phyloP scores from a whole-genome alignment of 2,113 vertebrate species.

The Neopipo cinnamomea region DNA sequence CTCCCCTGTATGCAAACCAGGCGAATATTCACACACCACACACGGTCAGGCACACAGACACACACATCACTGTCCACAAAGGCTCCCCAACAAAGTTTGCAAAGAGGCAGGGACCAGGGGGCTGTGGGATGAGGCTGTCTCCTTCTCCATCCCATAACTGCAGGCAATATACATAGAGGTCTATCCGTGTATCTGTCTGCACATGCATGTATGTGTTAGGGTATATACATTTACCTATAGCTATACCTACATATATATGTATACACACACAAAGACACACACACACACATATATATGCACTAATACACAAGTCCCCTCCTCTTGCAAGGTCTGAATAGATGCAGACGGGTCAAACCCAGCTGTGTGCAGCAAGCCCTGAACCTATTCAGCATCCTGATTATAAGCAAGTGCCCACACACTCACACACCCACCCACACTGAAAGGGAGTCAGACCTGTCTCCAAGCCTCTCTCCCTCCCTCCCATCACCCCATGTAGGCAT shows the following conservation, averaged over 20 bases:
- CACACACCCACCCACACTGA: neutral
- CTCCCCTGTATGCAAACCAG: neutral
- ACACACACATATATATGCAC: neutral
- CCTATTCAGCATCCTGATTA: neutral
- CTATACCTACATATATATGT: neutral
- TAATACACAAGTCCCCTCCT: neutral
- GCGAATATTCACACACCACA: neutral
- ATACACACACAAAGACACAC: neutral
- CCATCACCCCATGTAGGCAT: neutral
- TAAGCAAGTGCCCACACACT: neutral
- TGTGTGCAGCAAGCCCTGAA: neutral
- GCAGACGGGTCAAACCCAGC: neutral
- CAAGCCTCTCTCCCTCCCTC: neutral
- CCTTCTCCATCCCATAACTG: neutral
- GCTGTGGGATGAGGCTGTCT: neutral
- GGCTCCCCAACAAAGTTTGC: conserved; percentile 48
- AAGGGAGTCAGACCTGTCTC: neutral
- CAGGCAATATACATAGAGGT: neutral
- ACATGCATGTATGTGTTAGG: neutral
- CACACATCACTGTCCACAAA: neutral
- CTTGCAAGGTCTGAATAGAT: neutral
- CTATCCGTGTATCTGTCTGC: neutral
- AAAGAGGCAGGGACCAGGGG: neutral
- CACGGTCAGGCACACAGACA: neutral
- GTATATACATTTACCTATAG: neutral